Conservation (phyloP, 2,797 vertebrate genomes). For the Lemur catta region DNA sequence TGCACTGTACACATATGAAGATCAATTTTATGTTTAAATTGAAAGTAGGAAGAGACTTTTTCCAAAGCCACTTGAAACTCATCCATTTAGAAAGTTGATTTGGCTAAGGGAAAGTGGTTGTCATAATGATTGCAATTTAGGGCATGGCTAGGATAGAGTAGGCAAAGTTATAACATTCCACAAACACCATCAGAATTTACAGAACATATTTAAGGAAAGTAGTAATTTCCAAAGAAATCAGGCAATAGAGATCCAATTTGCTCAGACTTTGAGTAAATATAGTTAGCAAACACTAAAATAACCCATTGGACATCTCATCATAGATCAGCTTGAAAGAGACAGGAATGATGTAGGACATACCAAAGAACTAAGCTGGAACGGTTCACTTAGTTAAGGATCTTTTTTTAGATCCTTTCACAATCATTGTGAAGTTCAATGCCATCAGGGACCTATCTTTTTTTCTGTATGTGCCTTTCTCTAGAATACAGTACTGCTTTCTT, state of each 20-base stretch:
- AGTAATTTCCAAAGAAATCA: conserved; percentile 14
- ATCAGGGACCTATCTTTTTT: not conserved
- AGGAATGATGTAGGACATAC: not conserved
- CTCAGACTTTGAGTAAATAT: not conserved
- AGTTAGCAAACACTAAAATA: not conserved
- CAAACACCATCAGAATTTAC: not conserved
- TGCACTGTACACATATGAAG: not conserved
- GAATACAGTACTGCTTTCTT: not conserved
- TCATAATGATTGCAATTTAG: not conserved
- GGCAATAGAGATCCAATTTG: not conserved
- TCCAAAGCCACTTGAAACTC: not conserved
- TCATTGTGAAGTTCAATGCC: not conserved
- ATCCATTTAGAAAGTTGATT: not conserved
- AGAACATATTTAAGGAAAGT: not conserved
- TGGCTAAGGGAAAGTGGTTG: not conserved
- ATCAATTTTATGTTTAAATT: conserved; percentile 44
- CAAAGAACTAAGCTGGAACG: not conserved
- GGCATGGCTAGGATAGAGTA: too few relatives aligned
- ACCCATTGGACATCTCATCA: not conserved
- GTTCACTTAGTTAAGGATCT: not conserved
- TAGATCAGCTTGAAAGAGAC: not conserved
- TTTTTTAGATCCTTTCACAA: not conserved
- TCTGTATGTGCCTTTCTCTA: not conserved
- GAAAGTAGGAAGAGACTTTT: not conserved
- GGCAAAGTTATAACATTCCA: not conserved